These are phyloP conservation scores for Gonatopus flavifemur DNA, from an alignment of 1,140 invertebrate genomes.

Conservation along the genomic window DNA sequence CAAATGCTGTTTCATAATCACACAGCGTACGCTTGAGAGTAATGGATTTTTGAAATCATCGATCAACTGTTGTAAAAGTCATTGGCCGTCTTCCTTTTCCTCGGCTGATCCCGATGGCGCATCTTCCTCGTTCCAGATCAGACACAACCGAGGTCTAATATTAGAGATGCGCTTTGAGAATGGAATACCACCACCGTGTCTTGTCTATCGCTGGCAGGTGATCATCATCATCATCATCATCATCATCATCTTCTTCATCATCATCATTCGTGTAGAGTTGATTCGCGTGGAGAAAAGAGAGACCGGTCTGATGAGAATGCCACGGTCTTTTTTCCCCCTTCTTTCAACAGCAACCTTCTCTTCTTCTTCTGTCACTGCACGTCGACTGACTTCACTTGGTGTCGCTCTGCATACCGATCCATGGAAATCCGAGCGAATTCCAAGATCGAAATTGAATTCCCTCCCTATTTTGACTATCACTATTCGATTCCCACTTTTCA, in stretches of 20 bases:
- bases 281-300: constrained; percentile 20
- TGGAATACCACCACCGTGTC: background rate
- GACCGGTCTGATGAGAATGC: constrained; percentile 16
- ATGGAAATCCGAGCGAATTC: constrained; percentile 40
- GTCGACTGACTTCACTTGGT: constrained; percentile 28
- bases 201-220: constrained; percentile 21
- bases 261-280: too few relatives aligned
- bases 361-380: too few relatives aligned
- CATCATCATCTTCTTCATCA: too few relatives aligned
- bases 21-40: too few relatives aligned
- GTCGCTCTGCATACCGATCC: constrained; percentile 40
- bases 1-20: too few relatives aligned
- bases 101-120: constrained; percentile 4
- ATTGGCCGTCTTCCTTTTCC: background rate
- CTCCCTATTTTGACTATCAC: constrained; percentile 30
- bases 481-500: constrained; percentile 11
- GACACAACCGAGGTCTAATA: background rate
- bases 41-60: too few relatives aligned
- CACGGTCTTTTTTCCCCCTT: too few relatives aligned
- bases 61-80: too few relatives aligned
- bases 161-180: constrained; percentile 2
- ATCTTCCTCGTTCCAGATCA: background rate
- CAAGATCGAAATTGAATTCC: constrained; percentile 26
- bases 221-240: constrained; percentile 20
- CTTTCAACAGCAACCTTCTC: too few relatives aligned